Conservation (phyloP, 2,113 vertebrate species). For the Serinus canaria region DNA sequence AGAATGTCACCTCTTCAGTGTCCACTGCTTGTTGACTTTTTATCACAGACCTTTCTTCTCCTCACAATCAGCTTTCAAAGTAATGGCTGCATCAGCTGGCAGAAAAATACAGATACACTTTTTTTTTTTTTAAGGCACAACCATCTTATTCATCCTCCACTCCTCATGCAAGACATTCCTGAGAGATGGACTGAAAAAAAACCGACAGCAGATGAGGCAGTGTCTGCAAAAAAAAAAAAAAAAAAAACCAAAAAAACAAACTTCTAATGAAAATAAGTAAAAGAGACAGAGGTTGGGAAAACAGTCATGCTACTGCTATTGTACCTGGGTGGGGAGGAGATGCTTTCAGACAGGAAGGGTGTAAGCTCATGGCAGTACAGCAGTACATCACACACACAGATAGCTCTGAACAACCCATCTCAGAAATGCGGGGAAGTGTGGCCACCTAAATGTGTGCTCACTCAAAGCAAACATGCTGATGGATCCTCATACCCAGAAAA, state of each 20-base stretch:
- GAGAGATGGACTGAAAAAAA: background rate
- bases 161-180: background rate
- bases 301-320: background rate
- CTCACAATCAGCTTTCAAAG: background rate
- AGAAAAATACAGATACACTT: background rate
- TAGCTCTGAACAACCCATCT: background rate
- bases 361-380: background rate
- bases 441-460: background rate
- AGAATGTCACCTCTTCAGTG: background rate
- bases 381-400: background rate
- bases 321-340: background rate
- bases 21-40: background rate
- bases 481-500: background rate
- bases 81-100: background rate
- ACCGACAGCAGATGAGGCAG: background rate
- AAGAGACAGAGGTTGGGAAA: background rate
- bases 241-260: background rate
- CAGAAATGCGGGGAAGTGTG: background rate
- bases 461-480: background rate
- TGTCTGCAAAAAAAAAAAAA: background rate
- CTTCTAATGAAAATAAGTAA: background rate
- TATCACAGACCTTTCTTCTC: background rate
- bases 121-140: background rate
- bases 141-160: background rate
- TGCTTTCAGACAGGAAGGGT: constrained; percentile 13